phyloP scores from a whole-genome alignment of 2,888 invertebrate species.

The Brachypalpus laphriformis region DNA sequence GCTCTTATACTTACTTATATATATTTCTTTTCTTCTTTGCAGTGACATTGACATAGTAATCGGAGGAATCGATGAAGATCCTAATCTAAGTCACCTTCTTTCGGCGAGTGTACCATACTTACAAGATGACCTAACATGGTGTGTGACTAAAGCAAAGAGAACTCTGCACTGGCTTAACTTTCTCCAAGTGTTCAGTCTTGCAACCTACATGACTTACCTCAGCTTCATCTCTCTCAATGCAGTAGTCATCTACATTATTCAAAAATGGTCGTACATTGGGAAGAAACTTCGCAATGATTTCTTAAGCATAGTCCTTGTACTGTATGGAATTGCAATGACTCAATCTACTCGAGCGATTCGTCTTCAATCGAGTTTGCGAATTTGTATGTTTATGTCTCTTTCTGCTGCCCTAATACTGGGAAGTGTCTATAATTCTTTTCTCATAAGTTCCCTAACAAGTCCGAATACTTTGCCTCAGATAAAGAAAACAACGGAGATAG shows the following conservation, averaged over 20 bases:
- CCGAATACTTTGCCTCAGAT: conserved; percentile 79
- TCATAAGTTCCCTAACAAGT: conserved; percentile 81
- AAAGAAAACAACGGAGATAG: conserved; percentile 77
- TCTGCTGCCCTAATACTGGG: conserved; percentile 78
- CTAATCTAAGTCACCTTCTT: conserved; percentile 78
- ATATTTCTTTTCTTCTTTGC: not conserved
- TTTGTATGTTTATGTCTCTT: conserved; percentile 75
- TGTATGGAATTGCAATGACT: conserved; percentile 77
- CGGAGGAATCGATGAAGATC: conserved; percentile 82
- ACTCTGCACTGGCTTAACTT: conserved; percentile 79
- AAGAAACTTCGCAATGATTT: conserved; percentile 67
- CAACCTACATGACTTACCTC: conserved; percentile 32
- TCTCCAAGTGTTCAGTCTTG: conserved; percentile 66
- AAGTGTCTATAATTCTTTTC: conserved; percentile 80
- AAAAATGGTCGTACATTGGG: conserved; percentile 65
- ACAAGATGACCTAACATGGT: conserved; percentile 82
- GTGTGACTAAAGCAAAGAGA: conserved; percentile 79
- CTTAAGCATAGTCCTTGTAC: conserved; percentile 71
- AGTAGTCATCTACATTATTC: conserved; percentile 74
- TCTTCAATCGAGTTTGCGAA: conserved; percentile 25
- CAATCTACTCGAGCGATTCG: conserved; percentile 72
- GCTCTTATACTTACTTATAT: too few relatives aligned
- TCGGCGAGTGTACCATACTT: conserved; percentile 80
- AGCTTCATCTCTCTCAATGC: conserved; percentile 76
- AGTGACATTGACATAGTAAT: conserved; percentile 81